These are phyloP conservation scores for Onchidella celtica DNA, from an alignment of 2,888 invertebrate genomes.

Conservation along the genomic window DNA sequence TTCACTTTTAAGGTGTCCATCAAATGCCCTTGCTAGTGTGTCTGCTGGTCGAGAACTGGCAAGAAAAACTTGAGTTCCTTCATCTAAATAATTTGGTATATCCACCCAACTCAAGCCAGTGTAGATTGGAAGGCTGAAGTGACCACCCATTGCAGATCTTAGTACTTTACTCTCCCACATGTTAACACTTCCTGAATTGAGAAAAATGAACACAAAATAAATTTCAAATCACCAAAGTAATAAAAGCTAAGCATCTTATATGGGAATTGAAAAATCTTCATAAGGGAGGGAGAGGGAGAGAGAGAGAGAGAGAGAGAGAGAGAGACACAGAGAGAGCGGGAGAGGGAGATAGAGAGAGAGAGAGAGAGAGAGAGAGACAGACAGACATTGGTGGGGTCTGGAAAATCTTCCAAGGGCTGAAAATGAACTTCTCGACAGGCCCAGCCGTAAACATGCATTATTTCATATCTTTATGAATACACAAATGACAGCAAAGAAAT, in stretches of 20 bases:
- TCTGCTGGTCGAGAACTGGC: slow-evolving; percentile 54
- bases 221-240: neutral
- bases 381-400: no score
- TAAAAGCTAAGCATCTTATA: neutral
- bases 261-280: no score
- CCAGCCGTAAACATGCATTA: no score
- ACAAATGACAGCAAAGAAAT: no score
- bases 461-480: no score
- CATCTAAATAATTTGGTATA: slow-evolving; percentile 82
- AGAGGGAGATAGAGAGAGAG: no score
- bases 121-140: slow-evolving; percentile 89
- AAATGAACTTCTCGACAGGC: no score
- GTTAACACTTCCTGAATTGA: slow-evolving; percentile 88
- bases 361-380: neutral
- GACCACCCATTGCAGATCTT: slow-evolving; percentile 91
- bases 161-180: slow-evolving; percentile 94
- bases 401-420: no score
- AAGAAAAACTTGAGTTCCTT: slow-evolving; percentile 77
- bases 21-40: slow-evolving; percentile 1
- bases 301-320: neutral
- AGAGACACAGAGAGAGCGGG: no score
- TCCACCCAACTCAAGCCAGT: slow-evolving; percentile 86
- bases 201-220: neutral
- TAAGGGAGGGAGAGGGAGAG: neutral
- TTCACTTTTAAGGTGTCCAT: neutral